Evolutionary conservation across 2,888 invertebrate genomes (phyloP), one percentile per base, ranked within the genome.

Genomic region (Drosophila macrospina): DNA sequence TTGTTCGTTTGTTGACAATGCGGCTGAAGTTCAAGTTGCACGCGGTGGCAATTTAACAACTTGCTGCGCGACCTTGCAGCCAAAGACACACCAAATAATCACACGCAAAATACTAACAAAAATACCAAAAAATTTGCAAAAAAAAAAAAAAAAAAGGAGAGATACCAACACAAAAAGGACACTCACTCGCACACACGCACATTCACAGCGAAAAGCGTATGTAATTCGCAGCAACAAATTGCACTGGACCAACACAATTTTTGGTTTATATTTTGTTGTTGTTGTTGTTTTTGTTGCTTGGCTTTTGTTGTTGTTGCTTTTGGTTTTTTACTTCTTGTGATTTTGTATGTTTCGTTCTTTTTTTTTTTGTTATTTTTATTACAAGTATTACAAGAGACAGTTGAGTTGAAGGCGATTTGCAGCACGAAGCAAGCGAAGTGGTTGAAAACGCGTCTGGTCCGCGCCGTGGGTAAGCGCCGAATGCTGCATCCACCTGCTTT

Each of bases 401-500:
- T 16, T 39, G 13, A 50, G 55, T 30, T 13, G 30, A 48, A 50
- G 59, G 15, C 60, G 36, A 39, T 34, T 48, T 24, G 48, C 16
- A 20, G 32, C 51, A 51, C 51, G 51, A 26, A 56, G 69, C 63
- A 62, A 66, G 68, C 68, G 74, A 77, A 28, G 83, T 65, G 59
- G 62, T 57, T 60, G 63, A 70, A 82, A 87, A 88, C 92, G 92
- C 91, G 92, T 92, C 91, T 91, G 90, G 81, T 91, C 91, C 90
- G 92, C 89, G 89, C 91, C 91, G 91, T 91, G 91, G 92, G 89
- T 92, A 91, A 91, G 90, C 90, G 89, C 91, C 90, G 92, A 92
- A 92, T 92, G 92, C 89, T 91, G 91, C 91, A 91, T 92, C 90
- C 92, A 92, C 92, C 92, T 92, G 92, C 92, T 92, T 92, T 91